phyloP scores from a whole-genome alignment of 2,797 vertebrate genomes.

The Etheostoma perlongum region DNA sequence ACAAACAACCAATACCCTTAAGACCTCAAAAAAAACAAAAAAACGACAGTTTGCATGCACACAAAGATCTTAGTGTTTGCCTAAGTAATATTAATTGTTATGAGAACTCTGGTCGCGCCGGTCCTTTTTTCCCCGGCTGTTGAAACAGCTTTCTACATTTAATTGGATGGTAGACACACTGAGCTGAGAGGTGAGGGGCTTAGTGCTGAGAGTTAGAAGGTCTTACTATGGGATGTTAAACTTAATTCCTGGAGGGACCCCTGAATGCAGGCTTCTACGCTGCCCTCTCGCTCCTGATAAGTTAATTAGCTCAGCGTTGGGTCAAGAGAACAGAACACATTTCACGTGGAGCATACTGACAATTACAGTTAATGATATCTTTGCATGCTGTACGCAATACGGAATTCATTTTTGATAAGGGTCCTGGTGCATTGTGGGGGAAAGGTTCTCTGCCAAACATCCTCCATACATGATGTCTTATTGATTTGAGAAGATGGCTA shows the following conservation, averaged over 20 bases:
- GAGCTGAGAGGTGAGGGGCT: conserved; percentile 78
- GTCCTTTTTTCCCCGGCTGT: conserved; percentile 53
- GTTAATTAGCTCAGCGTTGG: conserved; percentile 74
- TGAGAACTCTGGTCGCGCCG: conserved; percentile 44
- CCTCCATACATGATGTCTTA: conserved; percentile 37
- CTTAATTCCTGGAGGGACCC: conserved; percentile 74
- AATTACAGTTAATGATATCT: conserved; percentile 63
- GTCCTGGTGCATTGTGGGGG: conserved; percentile 13
- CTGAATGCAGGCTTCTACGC: conserved; percentile 45
- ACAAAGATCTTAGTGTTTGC: conserved; percentile 48
- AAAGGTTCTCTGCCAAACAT: conserved; percentile 27
- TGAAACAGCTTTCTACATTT: conserved; percentile 73
- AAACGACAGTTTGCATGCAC: neutral
- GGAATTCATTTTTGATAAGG: conserved; percentile 41
- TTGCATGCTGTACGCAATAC: conserved; percentile 43
- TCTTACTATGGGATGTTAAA: conserved; percentile 77
- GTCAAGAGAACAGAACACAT: conserved; percentile 69
- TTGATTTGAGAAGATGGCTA: conserved; percentile 36
- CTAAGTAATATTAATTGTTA: conserved; percentile 66
- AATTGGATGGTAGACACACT: conserved; percentile 79
- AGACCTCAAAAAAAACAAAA: conserved; percentile 5
- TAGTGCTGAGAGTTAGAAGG: conserved; percentile 71
- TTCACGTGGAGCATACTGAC: conserved; percentile 59
- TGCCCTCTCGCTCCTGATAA: conserved; percentile 74
- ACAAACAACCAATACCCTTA: conserved; percentile 22